Base-by-base conservation (phyloP, 2,113 vertebrate species). In the Triplophysa dalaica region DNA sequence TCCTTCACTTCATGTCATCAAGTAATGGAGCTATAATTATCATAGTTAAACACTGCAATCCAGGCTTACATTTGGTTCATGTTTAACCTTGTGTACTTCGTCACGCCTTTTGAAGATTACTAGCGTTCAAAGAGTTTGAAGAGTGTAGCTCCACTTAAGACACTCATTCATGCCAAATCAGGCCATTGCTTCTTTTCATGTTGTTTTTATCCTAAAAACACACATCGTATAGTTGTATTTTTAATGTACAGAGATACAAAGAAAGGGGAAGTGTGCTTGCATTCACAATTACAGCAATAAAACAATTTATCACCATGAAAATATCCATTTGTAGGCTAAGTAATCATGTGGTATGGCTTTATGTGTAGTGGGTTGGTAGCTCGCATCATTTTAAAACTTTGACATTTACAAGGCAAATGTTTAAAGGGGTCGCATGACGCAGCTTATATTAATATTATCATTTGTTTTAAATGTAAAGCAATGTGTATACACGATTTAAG, bases 21-120 rank as follows among this genome's bases (percentile, higher is more conserved):
- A 50, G 70, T 83, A 70, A 66, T 48, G 7, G 58, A 77, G 84
- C 84, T 91, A 84, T 91, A 88, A 88, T 89, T 86, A 90, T 86
- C 83, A 45, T 41, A 26, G 74, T 62, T 48, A 58, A 82, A 81
- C 79, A 61, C 81, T 63, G 83, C 78, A 78, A 60, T 64, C 11
- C 81, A 19, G 58, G 83, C 74, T 82, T 85, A 82, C 78, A 75
- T 79, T 65, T 86, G 69, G 89, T 92, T 92, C 85, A 92, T 91
- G 89, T 91, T 92, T 91, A 92, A 92, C 92, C 82, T 12, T 5
- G 52, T 8, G 81, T 86, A 84, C 83, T 84, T 82, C 79, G 70
- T 80, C 63, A 72, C 79, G 78, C 74, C 76, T 75, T 52, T 38
- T 29, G 12, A 58, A 62, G 66, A 75, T 48, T 75, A 43, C 72